Percentiles rank a stretch among this genome's conserved stretches.
Evolutionary conservation across 2,888 invertebrate genomes (phyloP).

Genomic region (Agrilus mali): DNA sequence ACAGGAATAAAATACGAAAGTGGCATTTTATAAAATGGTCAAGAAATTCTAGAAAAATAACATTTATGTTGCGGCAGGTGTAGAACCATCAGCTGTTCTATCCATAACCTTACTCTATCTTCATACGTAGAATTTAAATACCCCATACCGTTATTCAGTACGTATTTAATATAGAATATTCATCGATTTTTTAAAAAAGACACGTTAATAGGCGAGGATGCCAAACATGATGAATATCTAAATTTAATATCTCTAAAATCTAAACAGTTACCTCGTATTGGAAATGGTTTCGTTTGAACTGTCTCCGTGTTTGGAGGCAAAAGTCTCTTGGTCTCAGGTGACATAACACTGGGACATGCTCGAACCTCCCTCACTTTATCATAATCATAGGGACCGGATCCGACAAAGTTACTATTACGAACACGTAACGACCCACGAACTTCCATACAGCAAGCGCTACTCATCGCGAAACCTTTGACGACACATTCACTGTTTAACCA

Average conservation of each 20-base stretch:
- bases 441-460: slow-evolving; percentile 27
- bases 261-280: slow-evolving; percentile 56
- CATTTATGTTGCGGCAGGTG: too few species aligned
- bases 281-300: slow-evolving; percentile 81
- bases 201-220: too few species aligned
- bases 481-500: background rate
- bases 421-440: slow-evolving; percentile 32
- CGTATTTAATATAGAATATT: too few species aligned
- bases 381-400: slow-evolving; percentile 19
- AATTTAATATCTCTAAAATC: too few species aligned
- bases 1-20: too few species aligned
- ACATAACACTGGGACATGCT: slow-evolving; percentile 56
- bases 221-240: background rate
- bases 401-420: slow-evolving; percentile 24
- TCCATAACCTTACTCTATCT: too few species aligned
- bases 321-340: slow-evolving; percentile 51
- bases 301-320: slow-evolving; percentile 72
- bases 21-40: too few species aligned
- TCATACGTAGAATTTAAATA: too few species aligned
- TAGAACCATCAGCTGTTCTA: too few species aligned
- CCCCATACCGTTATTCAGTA: too few species aligned
- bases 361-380: slow-evolving; percentile 29
- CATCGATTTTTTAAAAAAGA: too few species aligned
- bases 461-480: slow-evolving; percentile 16
- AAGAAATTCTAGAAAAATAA: too few species aligned